Conservation (phyloP, 2,888 invertebrate genomes). For the Synanthedon tipuliformis region DNA sequence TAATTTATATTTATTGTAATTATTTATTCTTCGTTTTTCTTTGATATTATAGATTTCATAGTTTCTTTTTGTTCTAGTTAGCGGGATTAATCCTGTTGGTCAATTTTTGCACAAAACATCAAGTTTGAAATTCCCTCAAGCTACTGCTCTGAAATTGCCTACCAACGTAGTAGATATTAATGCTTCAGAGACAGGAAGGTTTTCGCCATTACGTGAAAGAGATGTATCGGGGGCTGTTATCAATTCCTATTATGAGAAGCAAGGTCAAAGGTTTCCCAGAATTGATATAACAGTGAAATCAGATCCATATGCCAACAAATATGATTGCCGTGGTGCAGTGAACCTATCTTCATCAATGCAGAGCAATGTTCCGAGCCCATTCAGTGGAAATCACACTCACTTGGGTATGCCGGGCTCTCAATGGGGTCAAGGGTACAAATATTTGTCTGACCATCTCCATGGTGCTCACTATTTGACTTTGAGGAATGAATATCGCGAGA, state of each 20-base stretch:
- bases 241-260: constrained; percentile 48
- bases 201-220: constrained; percentile 73
- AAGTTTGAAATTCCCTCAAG: constrained; percentile 62
- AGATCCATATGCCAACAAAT: constrained; percentile 74
- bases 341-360: constrained; percentile 79
- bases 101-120: constrained; percentile 60
- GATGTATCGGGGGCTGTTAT: constrained; percentile 74
- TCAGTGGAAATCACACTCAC: constrained; percentile 72
- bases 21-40: neutral
- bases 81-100: constrained; percentile 23
- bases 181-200: constrained; percentile 72
- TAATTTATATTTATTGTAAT: neutral
- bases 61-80: constrained; percentile 16
- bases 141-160: constrained; percentile 68
- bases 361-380: constrained; percentile 79
- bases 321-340: constrained; percentile 76
- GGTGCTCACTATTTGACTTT: constrained; percentile 73
- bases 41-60: neutral
- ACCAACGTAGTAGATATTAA: constrained; percentile 74
- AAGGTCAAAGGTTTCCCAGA: constrained; percentile 19
- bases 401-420: constrained; percentile 83
- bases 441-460: constrained; percentile 76
- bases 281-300: constrained; percentile 45
- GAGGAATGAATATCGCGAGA: constrained; percentile 56
- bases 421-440: constrained; percentile 77